Evolutionary conservation across 2,888 invertebrate species (phyloP), one percentile per base, ranked within the genome.

Genomic region (Lepidochrysops patricia): DNA sequence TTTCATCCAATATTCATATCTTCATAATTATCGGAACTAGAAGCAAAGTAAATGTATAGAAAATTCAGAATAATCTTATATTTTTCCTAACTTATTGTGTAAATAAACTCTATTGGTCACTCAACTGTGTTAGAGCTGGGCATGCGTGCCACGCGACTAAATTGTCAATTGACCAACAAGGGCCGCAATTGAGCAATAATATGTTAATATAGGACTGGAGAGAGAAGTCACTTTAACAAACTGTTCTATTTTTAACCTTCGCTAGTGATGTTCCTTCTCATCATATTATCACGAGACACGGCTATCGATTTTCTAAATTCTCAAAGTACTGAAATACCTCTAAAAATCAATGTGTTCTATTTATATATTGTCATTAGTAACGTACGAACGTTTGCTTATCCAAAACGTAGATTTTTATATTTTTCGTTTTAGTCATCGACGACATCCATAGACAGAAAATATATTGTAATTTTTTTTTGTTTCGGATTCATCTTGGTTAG

Each of bases 121-220:
- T 7, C 19, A 19, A 43, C 23, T 43, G 19, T 12, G 52, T 54
- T 32, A 12, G 32, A 54, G 29, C 43, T 43, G 9, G 19, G 19
- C 32, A 19, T 54, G 13, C 54, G 29, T 29, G 37, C 13, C 49
- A 56, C 26, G 35, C 48, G 34, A 59, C 57, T 61, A 58, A 62
- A 48, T 57, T 58, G 60, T 43, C 61, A 65, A 64, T 65, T 62
- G 65, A 65, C 61, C 60, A 65, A 64, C 63, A 54, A 61, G 61
- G 62, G 43, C 63, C 60, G 19, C 67, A 67, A 67, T 66, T 66
- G 65, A 65, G 58, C 63, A 64, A 60, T 69, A 67, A 64, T 66
- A 66, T 61, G 64, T 64, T 69, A 61, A 63, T 64, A 63, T 60
- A 58, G 34, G 58, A 62, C 57, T 58, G 62, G 54, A 63, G 61